These are phyloP conservation scores for Lutjanus argentimaculatus DNA, from an alignment of 2,797 vertebrate genomes.

Conservation along the genomic window DNA sequence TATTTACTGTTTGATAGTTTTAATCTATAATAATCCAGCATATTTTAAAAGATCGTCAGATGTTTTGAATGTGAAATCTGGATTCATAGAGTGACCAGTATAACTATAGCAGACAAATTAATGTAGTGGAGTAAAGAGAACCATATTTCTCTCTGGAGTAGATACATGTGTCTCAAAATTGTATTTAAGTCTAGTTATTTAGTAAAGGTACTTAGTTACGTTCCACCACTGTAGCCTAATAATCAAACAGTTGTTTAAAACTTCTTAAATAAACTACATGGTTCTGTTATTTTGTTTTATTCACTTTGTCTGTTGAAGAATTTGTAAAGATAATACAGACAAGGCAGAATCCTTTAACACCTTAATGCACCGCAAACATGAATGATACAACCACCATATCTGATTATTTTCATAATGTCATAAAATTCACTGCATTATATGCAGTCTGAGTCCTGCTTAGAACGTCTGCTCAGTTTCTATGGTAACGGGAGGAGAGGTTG, in stretches of 20 bases:
- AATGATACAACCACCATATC: constrained; percentile 1
- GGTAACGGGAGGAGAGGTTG: constrained; percentile 61
- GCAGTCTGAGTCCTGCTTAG: constrained; percentile 43
- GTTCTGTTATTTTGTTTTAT: not conserved
- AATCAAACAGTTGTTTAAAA: not conserved
- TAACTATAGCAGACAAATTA: not conserved
- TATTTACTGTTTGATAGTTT: too few relatives aligned
- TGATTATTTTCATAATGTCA: constrained; percentile 14
- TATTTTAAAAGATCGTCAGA: not conserved
- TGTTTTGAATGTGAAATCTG: not conserved
- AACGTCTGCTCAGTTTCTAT: constrained; percentile 73
- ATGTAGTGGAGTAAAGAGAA: not conserved
- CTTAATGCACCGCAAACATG: not conserved
- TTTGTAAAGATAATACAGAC: not conserved
- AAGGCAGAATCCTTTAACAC: not conserved
- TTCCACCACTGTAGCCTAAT: not conserved
- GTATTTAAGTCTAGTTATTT: not conserved
- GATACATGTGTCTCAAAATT: not conserved
- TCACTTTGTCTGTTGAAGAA: not conserved
- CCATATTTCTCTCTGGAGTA: not conserved
- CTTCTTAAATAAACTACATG: not conserved
- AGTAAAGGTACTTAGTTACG: not conserved
- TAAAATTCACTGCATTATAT: constrained; percentile 16
- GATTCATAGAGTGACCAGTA: not conserved
- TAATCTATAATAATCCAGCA: not conserved